A percentile compares a stretch with the other conserved stretches of the same genome.
These are phyloP conservation scores for Pelvicachromis taeniatus DNA, from an alignment of 2,113 vertebrate genomes.

Conservation along the genomic window DNA sequence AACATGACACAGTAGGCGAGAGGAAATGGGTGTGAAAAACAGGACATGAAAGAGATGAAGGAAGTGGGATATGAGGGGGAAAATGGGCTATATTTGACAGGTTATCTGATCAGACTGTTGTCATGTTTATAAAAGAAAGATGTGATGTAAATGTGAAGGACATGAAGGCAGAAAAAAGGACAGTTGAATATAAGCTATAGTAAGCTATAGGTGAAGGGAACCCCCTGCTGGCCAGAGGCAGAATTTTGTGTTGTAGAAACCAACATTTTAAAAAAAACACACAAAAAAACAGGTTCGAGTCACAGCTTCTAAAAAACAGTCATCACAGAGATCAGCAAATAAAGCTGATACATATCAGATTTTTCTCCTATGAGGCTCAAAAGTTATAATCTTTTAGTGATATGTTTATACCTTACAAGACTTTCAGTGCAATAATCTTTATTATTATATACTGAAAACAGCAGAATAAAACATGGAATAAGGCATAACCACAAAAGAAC, in stretches of 20 bases:
- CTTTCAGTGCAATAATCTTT: constrained; percentile 35
- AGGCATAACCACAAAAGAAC: not conserved
- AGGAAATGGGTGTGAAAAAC: constrained; percentile 44
- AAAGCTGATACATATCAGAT: fast-evolving
- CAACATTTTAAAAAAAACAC: not conserved
- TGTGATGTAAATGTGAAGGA: not conserved
- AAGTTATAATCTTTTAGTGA: not conserved
- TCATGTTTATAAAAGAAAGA: not conserved
- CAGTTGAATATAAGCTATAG: not conserved
- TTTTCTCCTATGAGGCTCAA: not conserved
- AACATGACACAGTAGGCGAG: not conserved
- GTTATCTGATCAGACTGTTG: not conserved
- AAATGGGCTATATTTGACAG: not conserved
- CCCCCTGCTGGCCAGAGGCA: constrained; percentile 36
- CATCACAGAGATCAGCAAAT: not conserved
- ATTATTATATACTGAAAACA: constrained; percentile 46
- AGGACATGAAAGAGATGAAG: constrained; percentile 25
- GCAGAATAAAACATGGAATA: constrained; percentile 18
- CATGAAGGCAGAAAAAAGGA: not conserved
- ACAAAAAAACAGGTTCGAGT: fast-evolving
- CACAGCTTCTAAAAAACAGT: not conserved
- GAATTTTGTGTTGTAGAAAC: not conserved
- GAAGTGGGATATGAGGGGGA: not conserved
- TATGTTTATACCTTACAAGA: not conserved
- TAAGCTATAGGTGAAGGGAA: not conserved